These are phyloP conservation scores for Dromaius novaehollandiae DNA, from an alignment of 2,113 vertebrate species.

Conservation along the genomic window DNA sequence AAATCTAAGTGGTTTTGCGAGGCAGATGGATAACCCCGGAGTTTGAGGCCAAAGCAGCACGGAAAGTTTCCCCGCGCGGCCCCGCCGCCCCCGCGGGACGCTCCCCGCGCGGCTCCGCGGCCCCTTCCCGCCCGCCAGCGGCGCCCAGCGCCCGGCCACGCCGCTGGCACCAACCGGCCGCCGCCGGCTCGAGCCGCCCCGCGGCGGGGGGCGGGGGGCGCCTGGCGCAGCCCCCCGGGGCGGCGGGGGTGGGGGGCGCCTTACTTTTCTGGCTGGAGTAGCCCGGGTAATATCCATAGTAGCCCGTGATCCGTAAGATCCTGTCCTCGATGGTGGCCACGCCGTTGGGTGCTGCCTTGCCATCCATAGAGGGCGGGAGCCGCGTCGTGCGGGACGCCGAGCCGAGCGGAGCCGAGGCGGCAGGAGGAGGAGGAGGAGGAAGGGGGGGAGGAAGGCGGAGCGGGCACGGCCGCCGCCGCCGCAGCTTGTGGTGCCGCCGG, in stretches of 20 bases:
- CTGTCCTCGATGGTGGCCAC: conserved; percentile 96
- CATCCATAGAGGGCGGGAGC: conserved; percentile 76
- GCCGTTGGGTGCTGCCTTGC: conserved; percentile 91
- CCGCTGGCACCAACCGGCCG: too few relatives aligned
- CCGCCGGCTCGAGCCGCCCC: neutral
- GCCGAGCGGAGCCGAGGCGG: neutral
- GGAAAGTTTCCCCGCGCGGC: conserved; percentile 51
- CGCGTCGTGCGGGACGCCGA: conserved; percentile 33
- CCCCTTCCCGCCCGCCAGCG: neutral
- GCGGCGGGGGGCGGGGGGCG: too few relatives aligned
- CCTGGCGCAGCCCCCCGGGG: neutral
- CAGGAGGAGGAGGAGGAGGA: neutral
- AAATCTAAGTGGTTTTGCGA: conserved; percentile 50
- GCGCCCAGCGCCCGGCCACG: too few relatives aligned
- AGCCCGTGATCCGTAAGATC: conserved; percentile 96
- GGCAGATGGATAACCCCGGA: conserved; percentile 29
- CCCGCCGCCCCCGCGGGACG: too few relatives aligned
- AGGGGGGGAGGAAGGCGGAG: neutral
- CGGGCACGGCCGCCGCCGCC: conserved; percentile 16
- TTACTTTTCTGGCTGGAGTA: conserved; percentile 98
- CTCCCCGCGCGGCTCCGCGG: neutral
- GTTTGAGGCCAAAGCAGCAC: neutral
- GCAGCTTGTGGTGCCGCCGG: conserved; percentile 55
- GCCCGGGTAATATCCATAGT: conserved; percentile 97
- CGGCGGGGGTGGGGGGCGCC: conserved; percentile 33